Percentiles rank a stretch among this genome's conserved stretches.
These are phyloP conservation scores for Dolomedes plantarius DNA, from an alignment of 2,888 invertebrate genomes.

Conservation along the genomic window DNA sequence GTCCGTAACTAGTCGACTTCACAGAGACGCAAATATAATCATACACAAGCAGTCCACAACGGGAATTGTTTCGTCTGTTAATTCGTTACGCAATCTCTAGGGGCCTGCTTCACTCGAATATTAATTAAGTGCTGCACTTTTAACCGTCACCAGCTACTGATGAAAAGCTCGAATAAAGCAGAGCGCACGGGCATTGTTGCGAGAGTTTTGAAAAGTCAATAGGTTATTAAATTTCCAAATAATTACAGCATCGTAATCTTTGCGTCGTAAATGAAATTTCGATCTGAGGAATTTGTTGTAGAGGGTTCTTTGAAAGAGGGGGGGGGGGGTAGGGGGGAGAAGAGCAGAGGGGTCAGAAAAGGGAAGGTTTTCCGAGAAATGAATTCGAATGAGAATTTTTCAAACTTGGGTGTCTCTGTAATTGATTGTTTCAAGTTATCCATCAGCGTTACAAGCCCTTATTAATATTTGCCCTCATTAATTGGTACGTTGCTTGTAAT, in stretches of 20 bases:
- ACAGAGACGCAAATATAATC: background rate
- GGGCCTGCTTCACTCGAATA: constrained; percentile 31
- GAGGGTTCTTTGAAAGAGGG: background rate
- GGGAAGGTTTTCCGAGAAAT: background rate
- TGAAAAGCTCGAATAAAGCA: constrained; percentile 28
- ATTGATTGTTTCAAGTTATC: too few species aligned
- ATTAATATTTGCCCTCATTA: too few species aligned
- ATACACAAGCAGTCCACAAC: background rate
- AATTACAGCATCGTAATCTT: constrained; percentile 28
- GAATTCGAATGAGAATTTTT: background rate
- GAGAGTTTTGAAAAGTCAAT: constrained; percentile 64
- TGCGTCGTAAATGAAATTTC: constrained; percentile 46
- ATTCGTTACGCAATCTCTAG: constrained; percentile 51
- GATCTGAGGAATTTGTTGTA: constrained; percentile 25
- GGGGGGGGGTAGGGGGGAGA: background rate
- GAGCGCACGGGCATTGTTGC: constrained; percentile 15
- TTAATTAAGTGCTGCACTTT: constrained; percentile 51
- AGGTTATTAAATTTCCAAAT: constrained; percentile 67
- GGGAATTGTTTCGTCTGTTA: constrained; percentile 53
- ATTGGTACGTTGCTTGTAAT: too few species aligned
- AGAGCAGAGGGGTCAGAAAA: background rate
- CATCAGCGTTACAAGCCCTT: too few species aligned
- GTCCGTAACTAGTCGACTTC: background rate
- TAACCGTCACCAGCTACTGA: background rate
- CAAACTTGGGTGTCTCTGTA: too few species aligned